A percentile compares a stretch with the other conserved stretches of the same genome.
Conservation (phyloP, 2,797 vertebrate genomes). For the Acestrorhynchus altus region DNA sequence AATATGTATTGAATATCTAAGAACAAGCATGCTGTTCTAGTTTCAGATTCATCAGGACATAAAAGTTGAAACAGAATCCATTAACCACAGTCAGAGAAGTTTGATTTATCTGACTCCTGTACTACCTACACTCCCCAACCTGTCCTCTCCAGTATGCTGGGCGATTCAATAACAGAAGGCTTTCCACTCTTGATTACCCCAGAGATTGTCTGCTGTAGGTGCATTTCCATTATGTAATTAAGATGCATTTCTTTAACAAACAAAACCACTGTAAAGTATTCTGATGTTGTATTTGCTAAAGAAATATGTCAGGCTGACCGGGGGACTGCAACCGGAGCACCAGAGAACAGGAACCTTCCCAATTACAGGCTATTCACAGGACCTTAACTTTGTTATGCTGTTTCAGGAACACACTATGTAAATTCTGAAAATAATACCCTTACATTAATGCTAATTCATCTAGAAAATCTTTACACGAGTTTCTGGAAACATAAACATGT, state of each 20-base stretch:
- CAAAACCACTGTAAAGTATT: slow-evolving; percentile 28
- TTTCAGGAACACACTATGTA: not conserved
- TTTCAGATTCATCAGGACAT: not conserved
- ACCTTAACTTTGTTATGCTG: not conserved
- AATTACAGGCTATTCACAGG: slow-evolving; percentile 7
- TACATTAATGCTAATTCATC: not conserved
- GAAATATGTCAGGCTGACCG: slow-evolving; percentile 34
- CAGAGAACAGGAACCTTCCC: slow-evolving; percentile 10
- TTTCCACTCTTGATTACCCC: slow-evolving; percentile 12
- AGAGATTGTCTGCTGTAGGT: slow-evolving; percentile 25
- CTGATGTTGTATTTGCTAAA: slow-evolving; percentile 29
- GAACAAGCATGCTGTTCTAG: not conserved
- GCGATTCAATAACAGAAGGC: slow-evolving; percentile 9
- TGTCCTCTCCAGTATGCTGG: not conserved
- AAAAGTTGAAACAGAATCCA: not conserved
- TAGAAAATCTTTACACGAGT: slow-evolving; percentile 17
- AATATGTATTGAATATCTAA: not conserved
- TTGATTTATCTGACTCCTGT: slow-evolving; percentile 8
- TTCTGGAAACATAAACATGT: slow-evolving; percentile 13
- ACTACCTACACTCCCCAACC: slow-evolving; percentile 18
- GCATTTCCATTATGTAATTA: slow-evolving; percentile 38
- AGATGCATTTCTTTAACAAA: slow-evolving; percentile 26
- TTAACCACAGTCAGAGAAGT: slow-evolving; percentile 1
- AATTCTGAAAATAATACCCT: slow-evolving; percentile 19
- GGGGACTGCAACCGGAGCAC: no score